These are phyloP conservation scores for Aurelia coerulea DNA, from an alignment of 30 jellyfish, hydroid and myxozoan species.

Conservation along the genomic window DNA sequence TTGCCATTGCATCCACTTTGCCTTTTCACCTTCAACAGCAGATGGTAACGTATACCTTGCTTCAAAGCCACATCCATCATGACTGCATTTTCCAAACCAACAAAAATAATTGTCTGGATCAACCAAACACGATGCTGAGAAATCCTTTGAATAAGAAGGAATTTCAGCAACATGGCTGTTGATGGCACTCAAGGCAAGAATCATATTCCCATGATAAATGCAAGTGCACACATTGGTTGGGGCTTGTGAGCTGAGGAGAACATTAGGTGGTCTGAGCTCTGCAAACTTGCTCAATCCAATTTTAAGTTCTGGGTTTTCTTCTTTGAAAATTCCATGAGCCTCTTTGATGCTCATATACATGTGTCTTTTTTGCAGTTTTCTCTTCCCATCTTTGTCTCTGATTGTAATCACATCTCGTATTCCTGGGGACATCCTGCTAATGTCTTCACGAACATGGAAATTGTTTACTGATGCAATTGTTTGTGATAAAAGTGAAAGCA, in stretches of 20 bases:
- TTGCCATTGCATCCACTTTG: constrained; percentile 45
- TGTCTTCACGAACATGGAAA: constrained; percentile 55
- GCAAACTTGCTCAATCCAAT: constrained; percentile 45
- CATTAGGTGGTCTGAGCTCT: constrained; percentile 42
- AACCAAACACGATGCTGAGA: constrained; percentile 43
- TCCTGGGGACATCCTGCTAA: constrained; percentile 64
- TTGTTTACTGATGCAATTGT: constrained; percentile 4
- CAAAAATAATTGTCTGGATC: constrained; percentile 33
- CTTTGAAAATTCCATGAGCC: constrained; percentile 26
- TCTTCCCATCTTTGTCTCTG: constrained; percentile 32
- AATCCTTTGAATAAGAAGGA: constrained; percentile 22
- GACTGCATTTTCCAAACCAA: constrained; percentile 50
- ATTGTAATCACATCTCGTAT: constrained; percentile 51
- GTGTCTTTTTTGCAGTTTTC: constrained; percentile 46
- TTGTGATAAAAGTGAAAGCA: constrained; percentile 9
- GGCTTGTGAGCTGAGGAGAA: constrained; percentile 9
- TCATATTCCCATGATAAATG: constrained; percentile 29
- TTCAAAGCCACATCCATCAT: constrained; percentile 34
- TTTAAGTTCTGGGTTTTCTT: constrained; percentile 45
- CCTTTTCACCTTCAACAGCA: constrained; percentile 7
- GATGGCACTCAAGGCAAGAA: constrained; percentile 36
- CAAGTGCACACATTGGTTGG: constrained; percentile 45
- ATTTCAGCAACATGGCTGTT: neutral
- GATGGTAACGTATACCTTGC: constrained; percentile 2
- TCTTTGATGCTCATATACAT: constrained; percentile 48